These are phyloP conservation scores for Calonectris borealis DNA, from an alignment of 2,113 vertebrate species.

Conservation along the genomic window DNA sequence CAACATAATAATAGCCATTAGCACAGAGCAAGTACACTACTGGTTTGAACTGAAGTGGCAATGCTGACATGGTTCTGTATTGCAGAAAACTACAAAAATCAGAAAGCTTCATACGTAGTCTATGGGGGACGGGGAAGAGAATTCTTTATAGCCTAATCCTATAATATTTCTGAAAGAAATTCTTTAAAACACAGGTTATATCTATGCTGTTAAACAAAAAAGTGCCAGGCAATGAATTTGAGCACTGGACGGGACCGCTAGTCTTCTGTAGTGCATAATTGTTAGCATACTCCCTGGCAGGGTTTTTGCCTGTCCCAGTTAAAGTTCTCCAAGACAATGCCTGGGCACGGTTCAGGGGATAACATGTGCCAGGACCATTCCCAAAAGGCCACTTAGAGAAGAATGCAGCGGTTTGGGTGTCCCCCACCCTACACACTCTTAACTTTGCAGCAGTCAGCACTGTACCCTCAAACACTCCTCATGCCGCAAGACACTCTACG, in stretches of 20 bases:
- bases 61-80: neutral
- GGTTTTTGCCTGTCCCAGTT: neutral
- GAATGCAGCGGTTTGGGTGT: neutral
- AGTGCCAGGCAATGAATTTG: neutral
- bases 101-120: neutral
- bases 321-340: constrained; percentile 47
- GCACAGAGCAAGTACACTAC: neutral
- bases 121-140: neutral
- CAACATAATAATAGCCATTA: neutral
- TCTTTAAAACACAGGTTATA: neutral
- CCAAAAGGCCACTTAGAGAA: constrained; percentile 1
- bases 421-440: neutral
- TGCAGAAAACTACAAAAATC: neutral
- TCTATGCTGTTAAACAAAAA: neutral
- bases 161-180: neutral
- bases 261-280: constrained; percentile 9
- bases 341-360: neutral
- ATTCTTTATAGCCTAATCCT: neutral
- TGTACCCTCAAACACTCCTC: neutral
- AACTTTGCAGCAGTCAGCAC: neutral
- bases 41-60: neutral
- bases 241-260: neutral
- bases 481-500: neutral
- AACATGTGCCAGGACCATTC: constrained; percentile 18
- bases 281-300: constrained; percentile 39